A percentile compares a stretch with the other conserved stretches of the same genome.
These are phyloP conservation scores for Phoxinus dragarum DNA, from an alignment of 2,797 vertebrate species.

Conservation along the genomic window DNA sequence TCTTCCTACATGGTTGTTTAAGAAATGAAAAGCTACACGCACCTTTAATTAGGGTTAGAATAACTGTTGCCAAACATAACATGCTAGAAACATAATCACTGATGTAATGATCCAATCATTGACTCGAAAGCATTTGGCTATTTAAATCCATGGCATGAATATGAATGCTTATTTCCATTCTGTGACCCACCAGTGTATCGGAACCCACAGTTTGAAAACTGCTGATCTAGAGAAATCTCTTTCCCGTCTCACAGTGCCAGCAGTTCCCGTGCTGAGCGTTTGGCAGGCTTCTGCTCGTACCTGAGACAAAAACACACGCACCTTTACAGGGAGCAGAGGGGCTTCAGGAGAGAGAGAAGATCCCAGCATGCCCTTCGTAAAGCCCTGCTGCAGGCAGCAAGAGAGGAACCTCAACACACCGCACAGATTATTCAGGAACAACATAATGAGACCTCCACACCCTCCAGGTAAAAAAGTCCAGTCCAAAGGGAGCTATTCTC, in stretches of 20 bases:
- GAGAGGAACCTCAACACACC: conserved; percentile 86
- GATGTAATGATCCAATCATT: no score
- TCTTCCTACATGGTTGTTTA: no score
- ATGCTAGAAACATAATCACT: no score
- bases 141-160: neutral
- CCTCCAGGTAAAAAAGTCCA: conserved; percentile 54
- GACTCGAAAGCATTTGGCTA: no score
- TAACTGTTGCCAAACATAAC: no score
- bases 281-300: conserved; percentile 96
- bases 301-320: conserved; percentile 97
- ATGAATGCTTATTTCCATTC: neutral
- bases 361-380: conserved; percentile 91
- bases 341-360: conserved; percentile 91
- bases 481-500: neutral
- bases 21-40: no score
- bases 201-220: conserved; percentile 5
- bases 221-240: neutral
- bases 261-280: conserved; percentile 86
- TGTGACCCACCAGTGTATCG: neutral
- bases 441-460: conserved; percentile 61
- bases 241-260: conserved; percentile 73
- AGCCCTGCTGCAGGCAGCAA: conserved; percentile 93
- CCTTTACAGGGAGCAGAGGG: conserved; percentile 95
- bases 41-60: no score
- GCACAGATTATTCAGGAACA: conserved; percentile 89